Base-by-base conservation (phyloP, 92 coral and sea anemone genomes). In the Bergia puertoricense region DNA sequence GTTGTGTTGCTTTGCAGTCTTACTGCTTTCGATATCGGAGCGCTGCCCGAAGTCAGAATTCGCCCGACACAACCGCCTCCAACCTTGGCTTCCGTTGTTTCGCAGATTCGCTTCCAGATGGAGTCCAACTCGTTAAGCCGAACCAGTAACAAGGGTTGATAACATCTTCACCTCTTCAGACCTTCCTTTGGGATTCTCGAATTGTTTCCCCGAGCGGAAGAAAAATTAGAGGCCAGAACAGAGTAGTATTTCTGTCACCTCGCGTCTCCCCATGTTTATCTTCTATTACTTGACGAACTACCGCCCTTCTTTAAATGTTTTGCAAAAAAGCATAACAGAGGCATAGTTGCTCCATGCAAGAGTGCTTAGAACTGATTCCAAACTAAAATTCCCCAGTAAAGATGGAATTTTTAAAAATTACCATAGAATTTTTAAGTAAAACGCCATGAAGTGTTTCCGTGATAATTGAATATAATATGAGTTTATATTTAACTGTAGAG, bases 21-120 rank as follows among this genome's bases (percentile, higher is more conserved):
- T 97, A 94, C 85, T 97, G 99, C 80, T 97, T 95, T 88, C 91
- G 99, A 16, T 97, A 97, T 88, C 98, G 99, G 22, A 94, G 96
- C 85, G 99, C 99, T 22, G 94, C 99, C 14, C 80, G 99, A 82
- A 95, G 96, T 79, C 95, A 95, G 90, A 97, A 97, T 88, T 95
- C 99, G 8, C 95, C 97, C 22, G 99, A 97, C 82, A 97, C 97
- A 44, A 95, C 99, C 20, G 98, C 99, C 65, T 97, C 99, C 39
- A 97, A 97, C 81, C 94, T 97, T 88, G 99, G 99, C 0, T 95
- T 95, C 77, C 99, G 99, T 30, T 97, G 99, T 83, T 95, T 93
- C 40, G 93, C 92, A 57, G 92, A 93, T 56, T 67, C 88, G 37
- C 90, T 90, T 2, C 98, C 98, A 37, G 85, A 88, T 48, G 96